These are phyloP conservation scores for Chloebia gouldiae DNA, from an alignment of 2,113 vertebrate genomes.

Conservation along the genomic window DNA sequence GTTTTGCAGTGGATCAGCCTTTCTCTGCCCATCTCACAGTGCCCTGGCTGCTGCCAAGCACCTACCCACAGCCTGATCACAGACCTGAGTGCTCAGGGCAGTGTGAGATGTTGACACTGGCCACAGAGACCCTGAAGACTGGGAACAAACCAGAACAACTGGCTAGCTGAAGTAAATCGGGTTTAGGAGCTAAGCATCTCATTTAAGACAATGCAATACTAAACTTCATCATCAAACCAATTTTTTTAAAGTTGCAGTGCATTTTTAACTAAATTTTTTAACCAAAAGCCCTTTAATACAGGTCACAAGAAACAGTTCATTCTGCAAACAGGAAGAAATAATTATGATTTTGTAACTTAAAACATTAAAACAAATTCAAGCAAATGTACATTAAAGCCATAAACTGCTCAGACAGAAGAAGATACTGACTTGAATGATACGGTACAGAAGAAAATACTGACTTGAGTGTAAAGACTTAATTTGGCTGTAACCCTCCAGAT, in stretches of 20 bases:
- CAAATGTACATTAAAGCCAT: background rate
- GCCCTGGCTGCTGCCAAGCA: background rate
- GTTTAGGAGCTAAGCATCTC: background rate
- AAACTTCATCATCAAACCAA: background rate
- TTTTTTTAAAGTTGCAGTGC: background rate
- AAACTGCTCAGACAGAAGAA: background rate
- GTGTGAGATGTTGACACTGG: background rate
- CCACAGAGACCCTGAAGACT: accelerated
- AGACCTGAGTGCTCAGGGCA: background rate
- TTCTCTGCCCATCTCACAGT: background rate
- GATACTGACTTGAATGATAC: background rate
- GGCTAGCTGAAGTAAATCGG: background rate
- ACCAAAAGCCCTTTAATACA: background rate
- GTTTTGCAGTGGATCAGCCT: background rate
- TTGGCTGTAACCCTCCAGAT: background rate
- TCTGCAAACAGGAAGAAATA: background rate
- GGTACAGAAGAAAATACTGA: background rate
- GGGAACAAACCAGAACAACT: background rate
- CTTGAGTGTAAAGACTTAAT: background rate
- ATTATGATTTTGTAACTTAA: background rate
- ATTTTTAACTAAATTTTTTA: background rate
- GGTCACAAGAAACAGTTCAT: background rate
- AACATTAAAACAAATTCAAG: background rate
- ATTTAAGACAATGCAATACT: background rate
- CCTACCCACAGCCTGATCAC: background rate